Conservation (phyloP, 2,888 invertebrate species). For the Crossocerus cetratus region DNA sequence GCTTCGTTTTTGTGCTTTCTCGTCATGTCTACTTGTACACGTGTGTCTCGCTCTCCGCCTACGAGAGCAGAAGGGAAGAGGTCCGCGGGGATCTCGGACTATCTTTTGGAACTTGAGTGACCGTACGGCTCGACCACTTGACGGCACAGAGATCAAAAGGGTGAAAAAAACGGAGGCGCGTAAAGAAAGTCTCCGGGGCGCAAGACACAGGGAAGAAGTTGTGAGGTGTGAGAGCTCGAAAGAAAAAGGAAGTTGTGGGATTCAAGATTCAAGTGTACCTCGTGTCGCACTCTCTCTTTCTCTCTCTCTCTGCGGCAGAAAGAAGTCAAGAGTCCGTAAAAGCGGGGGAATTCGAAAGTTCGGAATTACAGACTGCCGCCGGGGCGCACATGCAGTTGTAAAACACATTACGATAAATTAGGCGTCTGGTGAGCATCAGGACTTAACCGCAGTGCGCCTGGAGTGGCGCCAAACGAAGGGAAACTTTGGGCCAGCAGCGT, state of each 20-base stretch:
- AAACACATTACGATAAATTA: slow-evolving; percentile 39
- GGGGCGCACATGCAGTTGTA: background rate
- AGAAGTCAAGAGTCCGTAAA: background rate
- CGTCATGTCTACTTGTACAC: background rate
- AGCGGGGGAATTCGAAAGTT: background rate
- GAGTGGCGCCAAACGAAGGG: slow-evolving; percentile 72
- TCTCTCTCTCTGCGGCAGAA: no score
- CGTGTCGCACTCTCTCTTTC: no score
- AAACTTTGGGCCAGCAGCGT: slow-evolving; percentile 23
- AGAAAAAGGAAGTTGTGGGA: background rate
- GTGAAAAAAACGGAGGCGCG: no score
- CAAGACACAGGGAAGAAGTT: no score
- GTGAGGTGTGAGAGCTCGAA: background rate
- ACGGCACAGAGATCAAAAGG: no score
- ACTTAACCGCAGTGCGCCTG: slow-evolving; percentile 74
- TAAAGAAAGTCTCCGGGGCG: no score
- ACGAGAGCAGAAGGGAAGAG: no score
- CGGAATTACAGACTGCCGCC: background rate
- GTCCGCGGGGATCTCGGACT: no score
- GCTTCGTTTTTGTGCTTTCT: slow-evolving; percentile 7
- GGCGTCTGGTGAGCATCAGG: slow-evolving; percentile 40
- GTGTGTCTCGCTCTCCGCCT: background rate
- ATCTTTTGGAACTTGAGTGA: no score
- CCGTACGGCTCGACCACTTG: no score
- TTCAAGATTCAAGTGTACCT: no score